Percentiles rank a stretch among this genome's conserved stretches.
phyloP scores from a whole-genome alignment of 2,888 invertebrate species.

The Acanthoscelides obtectus region DNA sequence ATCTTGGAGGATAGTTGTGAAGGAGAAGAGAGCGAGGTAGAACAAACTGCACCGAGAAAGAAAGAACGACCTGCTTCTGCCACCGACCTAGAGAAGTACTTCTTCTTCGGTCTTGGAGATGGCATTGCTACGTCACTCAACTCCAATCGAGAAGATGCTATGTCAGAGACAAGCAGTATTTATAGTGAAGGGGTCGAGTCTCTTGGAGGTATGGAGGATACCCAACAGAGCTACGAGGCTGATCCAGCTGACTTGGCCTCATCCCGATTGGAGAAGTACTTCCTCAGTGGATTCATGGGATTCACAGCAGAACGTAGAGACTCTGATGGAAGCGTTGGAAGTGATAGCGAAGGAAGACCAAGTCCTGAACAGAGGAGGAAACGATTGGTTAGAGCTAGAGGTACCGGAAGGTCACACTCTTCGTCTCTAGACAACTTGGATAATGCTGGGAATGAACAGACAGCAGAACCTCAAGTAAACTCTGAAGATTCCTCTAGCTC shows the following conservation, averaged over 20 bases:
- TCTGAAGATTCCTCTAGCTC: conserved; percentile 58
- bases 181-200: conserved; percentile 81
- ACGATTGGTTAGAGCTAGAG: conserved; percentile 73
- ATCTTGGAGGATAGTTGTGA: conserved; percentile 93
- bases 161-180: conserved; percentile 81
- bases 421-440: conserved; percentile 76
- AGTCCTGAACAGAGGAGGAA: conserved; percentile 84
- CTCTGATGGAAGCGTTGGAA: conserved; percentile 83
- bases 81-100: conserved; percentile 86
- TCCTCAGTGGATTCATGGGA: conserved; percentile 79
- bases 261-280: conserved; percentile 84
- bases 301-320: conserved; percentile 72
- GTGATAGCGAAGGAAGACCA: conserved; percentile 84
- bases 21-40: conserved; percentile 79
- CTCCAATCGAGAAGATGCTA: conserved; percentile 56
- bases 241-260: conserved; percentile 71
- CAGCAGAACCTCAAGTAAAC: conserved; percentile 52
- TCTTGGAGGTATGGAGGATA: conserved; percentile 55
- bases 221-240: conserved; percentile 34
- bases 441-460: conserved; percentile 35
- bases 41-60: conserved; percentile 43
- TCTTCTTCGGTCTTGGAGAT: conserved; percentile 80
- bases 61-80: conserved; percentile 68
- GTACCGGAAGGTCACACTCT: conserved; percentile 77
- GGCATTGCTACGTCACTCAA: conserved; percentile 51